These are phyloP conservation scores for Metopolophium dirhodum DNA, from an alignment of 1,140 invertebrate species.

Conservation along the genomic window DNA sequence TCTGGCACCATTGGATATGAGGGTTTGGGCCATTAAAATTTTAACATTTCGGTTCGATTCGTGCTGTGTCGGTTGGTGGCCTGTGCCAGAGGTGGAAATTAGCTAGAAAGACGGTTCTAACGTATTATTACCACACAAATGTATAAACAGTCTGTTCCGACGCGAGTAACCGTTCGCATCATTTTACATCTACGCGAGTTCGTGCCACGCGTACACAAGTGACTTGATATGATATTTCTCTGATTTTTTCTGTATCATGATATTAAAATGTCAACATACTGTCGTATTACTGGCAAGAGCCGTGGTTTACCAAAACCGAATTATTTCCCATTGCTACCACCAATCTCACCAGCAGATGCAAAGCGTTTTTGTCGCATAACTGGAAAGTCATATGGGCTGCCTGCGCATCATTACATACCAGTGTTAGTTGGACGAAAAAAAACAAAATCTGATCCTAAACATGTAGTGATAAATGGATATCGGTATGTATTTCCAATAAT, in stretches of 20 bases:
- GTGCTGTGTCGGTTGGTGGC: constrained; percentile 45
- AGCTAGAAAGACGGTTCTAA: constrained; percentile 47
- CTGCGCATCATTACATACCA: constrained; percentile 81
- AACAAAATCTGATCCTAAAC: constrained; percentile 62
- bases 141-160: constrained; percentile 54
- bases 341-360: constrained; percentile 80
- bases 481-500: constrained; percentile 76
- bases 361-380: constrained; percentile 81
- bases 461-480: constrained; percentile 73
- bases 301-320: constrained; percentile 81
- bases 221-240: background rate
- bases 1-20: constrained; percentile 48
- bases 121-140: constrained; percentile 51
- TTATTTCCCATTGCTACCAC: constrained; percentile 81
- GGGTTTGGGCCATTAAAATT: constrained; percentile 47
- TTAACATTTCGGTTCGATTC: constrained; percentile 57
- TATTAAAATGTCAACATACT: constrained; percentile 66
- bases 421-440: constrained; percentile 66
- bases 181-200: background rate
- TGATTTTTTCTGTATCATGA: constrained; percentile 14
- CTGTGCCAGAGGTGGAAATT: constrained; percentile 53
- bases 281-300: constrained; percentile 81
- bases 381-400: constrained; percentile 78
- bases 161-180: constrained; percentile 44
- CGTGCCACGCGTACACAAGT: constrained; percentile 23